These are phyloP conservation scores for Zootoca vivipara DNA, from an alignment of 2,113 vertebrate species.

Conservation along the genomic window DNA sequence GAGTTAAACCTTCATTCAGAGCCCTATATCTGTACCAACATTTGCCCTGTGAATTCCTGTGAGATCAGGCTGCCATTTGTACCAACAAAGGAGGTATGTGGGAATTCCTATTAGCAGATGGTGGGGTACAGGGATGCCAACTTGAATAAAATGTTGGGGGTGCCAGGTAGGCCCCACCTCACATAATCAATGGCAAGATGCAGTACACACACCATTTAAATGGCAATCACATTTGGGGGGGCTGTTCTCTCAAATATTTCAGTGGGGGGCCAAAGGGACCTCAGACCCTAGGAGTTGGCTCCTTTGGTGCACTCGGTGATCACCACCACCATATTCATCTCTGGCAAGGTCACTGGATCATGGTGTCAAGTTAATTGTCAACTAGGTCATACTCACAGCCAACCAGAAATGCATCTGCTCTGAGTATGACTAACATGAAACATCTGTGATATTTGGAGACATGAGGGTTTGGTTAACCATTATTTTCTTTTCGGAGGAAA, in stretches of 20 bases:
- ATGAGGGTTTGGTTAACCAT: neutral
- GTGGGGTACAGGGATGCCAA: neutral
- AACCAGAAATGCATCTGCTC: too few species aligned
- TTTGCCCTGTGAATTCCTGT: neutral
- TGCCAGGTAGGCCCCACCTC: too few species aligned
- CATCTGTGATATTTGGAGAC: accelerated
- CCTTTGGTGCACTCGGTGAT: neutral
- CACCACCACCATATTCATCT: too few species aligned
- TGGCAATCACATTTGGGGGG: too few species aligned
- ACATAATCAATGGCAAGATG: too few species aligned
- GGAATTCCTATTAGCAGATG: neutral
- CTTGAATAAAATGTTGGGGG: too few species aligned
- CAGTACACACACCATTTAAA: too few species aligned
- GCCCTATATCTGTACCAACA: neutral
- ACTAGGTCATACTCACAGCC: neutral
- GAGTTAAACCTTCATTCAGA: neutral
- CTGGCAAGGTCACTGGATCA: neutral
- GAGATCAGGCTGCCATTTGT: neutral
- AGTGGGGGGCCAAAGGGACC: too few species aligned
- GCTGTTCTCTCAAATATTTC: too few species aligned
- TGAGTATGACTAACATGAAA: neutral
- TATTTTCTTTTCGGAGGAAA: neutral
- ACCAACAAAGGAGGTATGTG: neutral
- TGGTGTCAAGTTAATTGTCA: neutral
- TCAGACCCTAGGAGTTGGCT: too few species aligned